Percentiles rank a stretch among this genome's conserved stretches.
Evolutionary conservation across 1,140 invertebrate species (phyloP).

Genomic region (Mamestra configurata): DNA sequence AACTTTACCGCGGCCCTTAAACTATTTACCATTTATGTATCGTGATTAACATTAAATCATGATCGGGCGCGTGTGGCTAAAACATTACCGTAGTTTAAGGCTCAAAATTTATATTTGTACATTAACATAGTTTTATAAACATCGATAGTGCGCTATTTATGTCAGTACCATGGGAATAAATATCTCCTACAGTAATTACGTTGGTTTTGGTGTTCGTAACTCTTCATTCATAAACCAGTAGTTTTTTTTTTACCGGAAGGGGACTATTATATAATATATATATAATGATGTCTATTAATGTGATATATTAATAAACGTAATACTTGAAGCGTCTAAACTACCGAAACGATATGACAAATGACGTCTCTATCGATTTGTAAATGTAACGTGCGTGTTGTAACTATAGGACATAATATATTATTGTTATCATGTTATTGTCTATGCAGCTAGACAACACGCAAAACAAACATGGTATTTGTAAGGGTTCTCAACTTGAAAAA

Average conservation of each 20-base stretch:
- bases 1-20: not conserved
- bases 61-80: constrained; percentile 15
- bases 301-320: not conserved
- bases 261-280: no score
- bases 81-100: constrained; percentile 9
- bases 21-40: not conserved
- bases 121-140: constrained; percentile 25
- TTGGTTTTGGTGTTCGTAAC: not conserved
- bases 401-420: not conserved
- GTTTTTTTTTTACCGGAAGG: not conserved
- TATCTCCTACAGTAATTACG: not conserved
- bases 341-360: constrained; percentile 6
- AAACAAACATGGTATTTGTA: not conserved
- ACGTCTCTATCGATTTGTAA: constrained; percentile 9
- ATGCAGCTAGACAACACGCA: not conserved
- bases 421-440: constrained; percentile 10
- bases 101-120: constrained; percentile 15
- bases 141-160: constrained; percentile 36
- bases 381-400: constrained; percentile 2
- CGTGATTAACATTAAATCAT: constrained; percentile 32
- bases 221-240: not conserved
- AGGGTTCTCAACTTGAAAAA: not conserved
- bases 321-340: not conserved
- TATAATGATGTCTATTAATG: no score
- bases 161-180: not conserved